Percentiles rank a stretch among this genome's conserved stretches.
phyloP scores from a whole-genome alignment of 2,888 invertebrate species.

The Tipula unca region DNA sequence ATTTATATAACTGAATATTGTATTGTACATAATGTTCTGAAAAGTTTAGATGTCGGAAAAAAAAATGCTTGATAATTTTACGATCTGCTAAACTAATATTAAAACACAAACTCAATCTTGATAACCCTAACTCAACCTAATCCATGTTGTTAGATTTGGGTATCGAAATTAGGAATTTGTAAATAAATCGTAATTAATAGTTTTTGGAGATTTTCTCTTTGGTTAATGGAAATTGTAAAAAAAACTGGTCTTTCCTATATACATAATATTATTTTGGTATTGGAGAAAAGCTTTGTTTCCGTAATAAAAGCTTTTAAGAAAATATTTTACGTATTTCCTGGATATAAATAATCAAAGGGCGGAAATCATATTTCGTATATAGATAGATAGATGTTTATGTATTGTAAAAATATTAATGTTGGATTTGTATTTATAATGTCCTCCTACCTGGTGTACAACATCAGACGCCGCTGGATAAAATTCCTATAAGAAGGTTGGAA shows the following conservation, averaged over 20 bases:
- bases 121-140: not conserved
- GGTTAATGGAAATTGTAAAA: not conserved
- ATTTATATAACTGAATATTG: no score
- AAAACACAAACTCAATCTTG: no score
- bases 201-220: not conserved
- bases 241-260: not conserved
- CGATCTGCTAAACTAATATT: no score
- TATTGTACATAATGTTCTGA: no score
- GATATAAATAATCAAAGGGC: not conserved
- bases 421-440: not conserved
- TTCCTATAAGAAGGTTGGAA: not conserved
- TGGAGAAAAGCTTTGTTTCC: not conserved
- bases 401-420: not conserved
- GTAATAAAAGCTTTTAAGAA: not conserved
- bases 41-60: no score
- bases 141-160: not conserved
- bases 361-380: not conserved
- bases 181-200: not conserved
- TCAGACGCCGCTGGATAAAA: constrained; percentile 2
- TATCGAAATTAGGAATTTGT: not conserved
- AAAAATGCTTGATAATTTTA: no score
- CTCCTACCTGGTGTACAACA: constrained; percentile 2
- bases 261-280: no score
- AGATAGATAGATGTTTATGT: not conserved
- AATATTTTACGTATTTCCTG: not conserved